A percentile compares a stretch with the other conserved stretches of the same genome.
Evolutionary conservation across 2,113 vertebrate genomes (phyloP).

Genomic region (Tilapia sparmanii): DNA sequence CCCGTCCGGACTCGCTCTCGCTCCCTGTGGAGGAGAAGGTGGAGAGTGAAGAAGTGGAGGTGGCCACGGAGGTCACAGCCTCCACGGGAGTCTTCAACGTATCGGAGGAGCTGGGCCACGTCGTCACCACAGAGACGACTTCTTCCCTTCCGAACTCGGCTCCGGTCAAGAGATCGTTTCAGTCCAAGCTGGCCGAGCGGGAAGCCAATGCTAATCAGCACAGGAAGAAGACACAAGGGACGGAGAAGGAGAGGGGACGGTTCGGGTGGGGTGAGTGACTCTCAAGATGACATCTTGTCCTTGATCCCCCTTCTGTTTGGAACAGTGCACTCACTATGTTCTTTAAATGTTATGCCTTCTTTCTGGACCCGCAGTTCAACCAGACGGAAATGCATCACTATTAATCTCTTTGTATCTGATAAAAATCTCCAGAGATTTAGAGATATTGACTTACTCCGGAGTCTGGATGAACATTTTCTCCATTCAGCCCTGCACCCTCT

Average conservation of each 20-base stretch:
- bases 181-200: slow-evolving; percentile 71
- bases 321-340: background rate
- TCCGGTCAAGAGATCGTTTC: slow-evolving; percentile 68
- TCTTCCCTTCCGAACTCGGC: slow-evolving; percentile 5
- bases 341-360: background rate
- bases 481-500: background rate
- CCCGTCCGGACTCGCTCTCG: slow-evolving; percentile 55
- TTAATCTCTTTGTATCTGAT: background rate
- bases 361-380: background rate
- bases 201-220: slow-evolving; percentile 61
- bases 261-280: slow-evolving; percentile 75
- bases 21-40: slow-evolving; percentile 61
- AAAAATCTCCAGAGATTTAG: background rate
- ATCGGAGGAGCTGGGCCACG: slow-evolving; percentile 67
- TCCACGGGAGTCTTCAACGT: slow-evolving; percentile 51
- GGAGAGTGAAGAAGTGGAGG: slow-evolving; percentile 53
- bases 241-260: slow-evolving; percentile 67
- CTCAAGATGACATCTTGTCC: background rate
- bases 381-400: background rate
- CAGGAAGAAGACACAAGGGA: slow-evolving; percentile 56
- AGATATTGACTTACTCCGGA: background rate
- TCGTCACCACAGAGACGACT: slow-evolving; percentile 65
- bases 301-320: background rate
- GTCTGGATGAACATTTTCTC: background rate
- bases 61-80: slow-evolving; percentile 41